Evolutionary conservation across 2,888 invertebrate genomes (phyloP).

Genomic region (Chrysolina haemoptera): DNA sequence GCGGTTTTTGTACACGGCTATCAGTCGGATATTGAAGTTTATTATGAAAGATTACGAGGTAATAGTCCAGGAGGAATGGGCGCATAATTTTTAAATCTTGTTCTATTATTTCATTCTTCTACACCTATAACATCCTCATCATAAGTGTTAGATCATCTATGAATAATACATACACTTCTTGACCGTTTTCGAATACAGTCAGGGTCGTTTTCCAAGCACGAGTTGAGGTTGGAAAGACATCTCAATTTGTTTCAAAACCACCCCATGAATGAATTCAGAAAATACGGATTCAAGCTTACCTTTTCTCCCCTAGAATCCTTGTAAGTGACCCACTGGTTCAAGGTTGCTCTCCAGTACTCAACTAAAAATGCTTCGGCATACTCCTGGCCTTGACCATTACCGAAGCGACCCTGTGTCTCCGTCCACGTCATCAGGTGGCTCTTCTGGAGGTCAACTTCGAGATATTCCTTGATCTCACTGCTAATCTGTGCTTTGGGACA

Average conservation of each 20-base stretch:
- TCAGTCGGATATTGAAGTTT: constrained; percentile 1
- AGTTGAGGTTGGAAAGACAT: too few species aligned
- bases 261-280: too few species aligned
- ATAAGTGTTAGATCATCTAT: too few species aligned
- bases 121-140: too few species aligned
- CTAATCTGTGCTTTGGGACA: constrained; percentile 89
- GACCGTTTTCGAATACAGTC: too few species aligned
- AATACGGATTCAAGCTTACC: constrained; percentile 71
- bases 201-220: too few species aligned
- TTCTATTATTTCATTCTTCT: too few species aligned
- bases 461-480: constrained; percentile 83
- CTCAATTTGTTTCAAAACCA: too few species aligned
- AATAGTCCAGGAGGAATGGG: too few species aligned
- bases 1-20: constrained; percentile 28
- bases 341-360: constrained; percentile 83
- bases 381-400: constrained; percentile 92
- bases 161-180: too few species aligned
- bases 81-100: too few species aligned
- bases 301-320: constrained; percentile 84
- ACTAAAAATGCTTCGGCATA: constrained; percentile 88
- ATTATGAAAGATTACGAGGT: neutral
- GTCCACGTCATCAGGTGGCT: constrained; percentile 87
- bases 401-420: constrained; percentile 93
- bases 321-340: constrained; percentile 84
- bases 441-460: constrained; percentile 84